Percentiles rank a stretch among this genome's conserved stretches.
Conservation (phyloP, 2,888 invertebrate genomes). For the Tinea trinotella region DNA sequence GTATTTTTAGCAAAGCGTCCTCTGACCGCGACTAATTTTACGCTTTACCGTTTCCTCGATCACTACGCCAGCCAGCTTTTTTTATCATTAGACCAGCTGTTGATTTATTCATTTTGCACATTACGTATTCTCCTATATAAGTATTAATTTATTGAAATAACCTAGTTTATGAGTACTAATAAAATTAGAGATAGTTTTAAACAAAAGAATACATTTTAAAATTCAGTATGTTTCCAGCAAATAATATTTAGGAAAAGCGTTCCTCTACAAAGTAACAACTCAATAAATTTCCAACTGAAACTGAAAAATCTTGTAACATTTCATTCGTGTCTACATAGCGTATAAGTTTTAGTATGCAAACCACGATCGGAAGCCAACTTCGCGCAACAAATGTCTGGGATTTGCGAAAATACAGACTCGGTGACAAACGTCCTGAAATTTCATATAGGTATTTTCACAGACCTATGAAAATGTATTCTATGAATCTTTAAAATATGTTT, state of each 20-base stretch:
- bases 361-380: neutral
- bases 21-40: no score
- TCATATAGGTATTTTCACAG: neutral
- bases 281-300: neutral
- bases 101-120: no score
- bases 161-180: neutral
- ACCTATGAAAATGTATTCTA: neutral
- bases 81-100: no score
- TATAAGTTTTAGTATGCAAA: constrained; percentile 2
- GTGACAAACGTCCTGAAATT: constrained; percentile 8
- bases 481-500: neutral
- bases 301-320: neutral
- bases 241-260: neutral
- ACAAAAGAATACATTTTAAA: neutral
- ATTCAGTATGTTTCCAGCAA: neutral
- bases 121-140: no score
- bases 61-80: no score
- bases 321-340: neutral
- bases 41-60: no score
- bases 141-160: no score
- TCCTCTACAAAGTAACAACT: neutral
- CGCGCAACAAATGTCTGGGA: constrained; percentile 7
- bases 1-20: no score
- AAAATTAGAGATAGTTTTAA: neutral
- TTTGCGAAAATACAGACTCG: constrained; percentile 1